Conservation (phyloP, 2,113 vertebrate genomes). For the Strix aluco region DNA sequence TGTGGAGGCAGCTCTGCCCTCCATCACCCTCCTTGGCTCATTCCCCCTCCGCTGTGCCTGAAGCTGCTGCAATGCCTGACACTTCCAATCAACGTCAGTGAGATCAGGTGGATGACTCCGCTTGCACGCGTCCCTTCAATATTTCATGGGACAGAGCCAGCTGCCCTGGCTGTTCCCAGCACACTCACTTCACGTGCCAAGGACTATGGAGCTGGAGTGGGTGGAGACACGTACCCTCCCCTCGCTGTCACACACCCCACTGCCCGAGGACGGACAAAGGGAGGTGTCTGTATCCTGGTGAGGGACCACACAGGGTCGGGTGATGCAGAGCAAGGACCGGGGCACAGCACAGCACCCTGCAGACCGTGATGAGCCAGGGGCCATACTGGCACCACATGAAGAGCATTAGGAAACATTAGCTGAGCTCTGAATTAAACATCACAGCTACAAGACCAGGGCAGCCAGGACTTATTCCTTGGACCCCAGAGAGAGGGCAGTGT, state of each 20-base stretch:
- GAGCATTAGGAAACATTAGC: background rate
- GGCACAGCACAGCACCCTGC: background rate
- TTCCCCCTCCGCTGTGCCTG: background rate
- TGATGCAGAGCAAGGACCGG: background rate
- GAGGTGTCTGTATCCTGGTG: background rate
- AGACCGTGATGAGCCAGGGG: background rate
- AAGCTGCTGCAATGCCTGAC: background rate
- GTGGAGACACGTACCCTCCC: background rate
- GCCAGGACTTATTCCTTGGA: background rate
- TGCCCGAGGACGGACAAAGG: background rate
- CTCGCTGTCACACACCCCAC: background rate
- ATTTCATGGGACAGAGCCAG: background rate
- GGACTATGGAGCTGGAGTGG: background rate
- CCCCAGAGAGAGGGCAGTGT: background rate
- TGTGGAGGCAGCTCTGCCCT: background rate
- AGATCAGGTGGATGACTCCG: background rate
- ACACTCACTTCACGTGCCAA: background rate
- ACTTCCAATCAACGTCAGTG: background rate
- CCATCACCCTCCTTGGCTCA: background rate
- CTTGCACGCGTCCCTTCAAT: background rate
- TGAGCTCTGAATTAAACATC: background rate
- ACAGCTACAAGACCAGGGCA: background rate
- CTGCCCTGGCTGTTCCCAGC: background rate
- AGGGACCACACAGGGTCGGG: rapidly evolving
- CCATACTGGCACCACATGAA: background rate